A percentile compares a stretch with the other conserved stretches of the same genome.
Conservation (phyloP, 2,113 vertebrate genomes). For the Centrocercus urophasianus region DNA sequence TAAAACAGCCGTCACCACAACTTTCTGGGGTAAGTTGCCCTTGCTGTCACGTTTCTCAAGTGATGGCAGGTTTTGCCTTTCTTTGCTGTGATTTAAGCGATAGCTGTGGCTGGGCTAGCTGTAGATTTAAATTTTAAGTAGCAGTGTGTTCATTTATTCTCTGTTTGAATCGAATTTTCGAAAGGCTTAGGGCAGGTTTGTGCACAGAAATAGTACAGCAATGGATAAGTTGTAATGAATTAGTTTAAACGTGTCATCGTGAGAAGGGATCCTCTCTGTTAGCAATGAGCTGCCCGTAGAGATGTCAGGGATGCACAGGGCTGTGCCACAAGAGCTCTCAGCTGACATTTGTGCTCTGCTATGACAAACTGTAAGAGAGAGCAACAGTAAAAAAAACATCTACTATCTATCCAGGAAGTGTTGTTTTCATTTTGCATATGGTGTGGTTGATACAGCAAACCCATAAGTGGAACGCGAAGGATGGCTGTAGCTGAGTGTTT, state of each 20-base stretch:
- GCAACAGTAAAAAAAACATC: background rate
- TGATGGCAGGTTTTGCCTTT: background rate
- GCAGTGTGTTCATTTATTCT: background rate
- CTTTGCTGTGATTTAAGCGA: background rate
- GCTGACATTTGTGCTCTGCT: background rate
- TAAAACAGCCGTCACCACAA: background rate
- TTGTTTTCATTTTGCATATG: background rate
- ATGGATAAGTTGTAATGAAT: background rate
- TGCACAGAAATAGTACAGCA: background rate
- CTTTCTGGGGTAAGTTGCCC: background rate
- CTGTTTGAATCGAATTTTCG: background rate
- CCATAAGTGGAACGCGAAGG: background rate
- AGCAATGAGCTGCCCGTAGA: background rate
- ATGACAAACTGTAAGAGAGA: background rate
- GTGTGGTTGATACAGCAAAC: background rate
- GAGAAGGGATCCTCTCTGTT: fast-evolving
- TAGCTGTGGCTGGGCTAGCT: background rate
- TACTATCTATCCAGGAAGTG: background rate
- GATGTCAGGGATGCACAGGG: background rate
- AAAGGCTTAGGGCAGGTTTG: background rate
- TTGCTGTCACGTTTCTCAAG: background rate
- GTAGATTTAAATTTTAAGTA: background rate
- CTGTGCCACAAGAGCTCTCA: background rate
- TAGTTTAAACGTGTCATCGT: background rate
- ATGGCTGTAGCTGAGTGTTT: background rate